Evolutionary conservation across 1,140 invertebrate species (phyloP).

Genomic region (Drosophila suzukii): DNA sequence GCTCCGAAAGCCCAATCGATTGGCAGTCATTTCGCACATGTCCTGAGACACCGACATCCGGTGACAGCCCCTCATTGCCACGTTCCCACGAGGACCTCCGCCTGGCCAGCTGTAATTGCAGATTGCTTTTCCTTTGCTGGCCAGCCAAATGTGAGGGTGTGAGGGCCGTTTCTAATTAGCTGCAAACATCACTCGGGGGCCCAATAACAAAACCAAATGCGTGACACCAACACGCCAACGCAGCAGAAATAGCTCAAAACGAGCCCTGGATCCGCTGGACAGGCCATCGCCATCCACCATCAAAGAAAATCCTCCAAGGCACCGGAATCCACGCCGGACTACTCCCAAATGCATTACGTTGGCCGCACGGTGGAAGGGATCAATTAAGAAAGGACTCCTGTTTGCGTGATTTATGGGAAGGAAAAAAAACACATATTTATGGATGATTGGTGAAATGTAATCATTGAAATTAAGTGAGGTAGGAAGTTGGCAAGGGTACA

Average conservation of each 20-base stretch:
- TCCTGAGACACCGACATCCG: slow-evolving; percentile 2
- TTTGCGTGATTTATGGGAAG: background rate
- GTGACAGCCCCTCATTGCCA: slow-evolving; percentile 12
- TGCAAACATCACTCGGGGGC: slow-evolving; percentile 65
- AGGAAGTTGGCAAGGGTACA: background rate
- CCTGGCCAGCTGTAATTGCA: slow-evolving; percentile 60
- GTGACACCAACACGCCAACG: slow-evolving; percentile 45
- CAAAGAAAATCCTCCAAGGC: slow-evolving; percentile 19
- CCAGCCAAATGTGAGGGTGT: slow-evolving; percentile 8
- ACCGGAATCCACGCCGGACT: slow-evolving; percentile 9
- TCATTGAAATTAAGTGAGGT: background rate
- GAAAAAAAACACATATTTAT: background rate
- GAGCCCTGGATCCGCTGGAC: slow-evolving; percentile 13
- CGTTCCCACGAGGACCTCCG: slow-evolving; percentile 9
- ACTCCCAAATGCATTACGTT: slow-evolving; percentile 43
- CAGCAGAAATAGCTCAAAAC: slow-evolving; percentile 46
- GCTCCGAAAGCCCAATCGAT: slow-evolving; percentile 43
- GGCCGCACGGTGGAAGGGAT: slow-evolving; percentile 22
- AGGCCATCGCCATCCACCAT: background rate
- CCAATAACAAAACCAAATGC: slow-evolving; percentile 63
- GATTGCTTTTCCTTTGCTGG: slow-evolving; percentile 35
- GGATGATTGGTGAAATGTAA: background rate
- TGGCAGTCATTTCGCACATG: slow-evolving; percentile 34
- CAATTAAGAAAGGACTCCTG: background rate
- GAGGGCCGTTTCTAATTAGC: slow-evolving; percentile 71